These are phyloP conservation scores for Morpho helenor DNA, from an alignment of 2,888 invertebrate genomes.

Conservation along the genomic window DNA sequence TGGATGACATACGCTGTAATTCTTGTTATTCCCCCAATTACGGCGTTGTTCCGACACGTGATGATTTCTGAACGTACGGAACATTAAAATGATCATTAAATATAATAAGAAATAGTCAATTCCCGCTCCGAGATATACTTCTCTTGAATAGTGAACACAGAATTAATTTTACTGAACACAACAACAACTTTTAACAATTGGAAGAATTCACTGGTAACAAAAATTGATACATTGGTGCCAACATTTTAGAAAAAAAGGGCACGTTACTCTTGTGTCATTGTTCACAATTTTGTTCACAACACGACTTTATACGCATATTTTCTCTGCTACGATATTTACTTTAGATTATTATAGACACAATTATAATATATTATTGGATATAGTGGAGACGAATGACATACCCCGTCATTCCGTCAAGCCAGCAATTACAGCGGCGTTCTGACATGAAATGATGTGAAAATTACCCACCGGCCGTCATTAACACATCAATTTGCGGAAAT, in stretches of 20 bases:
- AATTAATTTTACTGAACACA: too few relatives aligned
- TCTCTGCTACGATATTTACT: too few relatives aligned
- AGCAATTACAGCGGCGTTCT: slow-evolving; percentile 16
- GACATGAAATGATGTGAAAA: slow-evolving; percentile 20
- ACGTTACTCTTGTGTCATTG: not conserved
- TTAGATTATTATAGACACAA: too few relatives aligned
- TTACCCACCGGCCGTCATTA: slow-evolving; percentile 21
- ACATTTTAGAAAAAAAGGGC: slow-evolving; percentile 3
- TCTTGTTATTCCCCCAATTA: slow-evolving; percentile 9
- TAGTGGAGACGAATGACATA: too few relatives aligned
- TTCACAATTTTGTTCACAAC: too few relatives aligned
- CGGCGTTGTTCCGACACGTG: slow-evolving; percentile 22
- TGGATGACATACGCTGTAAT: slow-evolving; percentile 11
- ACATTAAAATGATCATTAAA: slow-evolving; percentile 17
- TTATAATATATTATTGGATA: too few relatives aligned
- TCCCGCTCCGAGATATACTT: too few relatives aligned
- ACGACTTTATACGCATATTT: not conserved
- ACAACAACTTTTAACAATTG: too few relatives aligned
- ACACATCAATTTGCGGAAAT: slow-evolving; percentile 11
- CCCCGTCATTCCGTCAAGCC: not conserved
- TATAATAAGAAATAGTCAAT: too few relatives aligned
- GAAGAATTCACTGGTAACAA: too few relatives aligned
- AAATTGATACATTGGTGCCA: too few relatives aligned
- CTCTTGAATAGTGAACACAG: too few relatives aligned
- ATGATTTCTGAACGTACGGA: slow-evolving; percentile 17